Evolutionary conservation across 2,888 invertebrate species (phyloP).

Genomic region (Drosophila anomalata): DNA sequence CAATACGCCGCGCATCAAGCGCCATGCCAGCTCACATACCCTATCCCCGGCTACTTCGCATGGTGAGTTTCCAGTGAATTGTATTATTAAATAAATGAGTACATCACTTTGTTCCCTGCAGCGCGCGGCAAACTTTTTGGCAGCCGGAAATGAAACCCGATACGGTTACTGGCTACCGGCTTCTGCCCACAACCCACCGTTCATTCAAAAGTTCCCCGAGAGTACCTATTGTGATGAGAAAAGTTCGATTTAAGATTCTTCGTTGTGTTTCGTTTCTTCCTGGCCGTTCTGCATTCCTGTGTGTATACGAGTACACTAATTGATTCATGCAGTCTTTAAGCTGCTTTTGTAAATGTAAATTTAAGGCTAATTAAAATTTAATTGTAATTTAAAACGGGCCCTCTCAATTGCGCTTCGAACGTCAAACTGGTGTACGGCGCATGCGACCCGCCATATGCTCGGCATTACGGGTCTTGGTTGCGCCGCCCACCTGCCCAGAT

Average conservation of each 20-base stretch:
- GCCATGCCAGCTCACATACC: constrained; percentile 78
- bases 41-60: constrained; percentile 58
- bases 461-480: constrained; percentile 17
- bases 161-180: constrained; percentile 19
- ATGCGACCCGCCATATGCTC: constrained; percentile 58
- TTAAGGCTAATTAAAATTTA: constrained; percentile 64
- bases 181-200: constrained; percentile 2
- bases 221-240: constrained; percentile 56
- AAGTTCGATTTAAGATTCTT: constrained; percentile 34
- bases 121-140: constrained; percentile 68
- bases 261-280: constrained; percentile 28
- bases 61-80: constrained; percentile 46
- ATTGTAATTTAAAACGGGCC: constrained; percentile 63
- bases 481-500: constrained; percentile 43
- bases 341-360: constrained; percentile 38
- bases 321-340: constrained; percentile 45
- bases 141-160: constrained; percentile 57
- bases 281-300: constrained; percentile 18
- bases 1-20: constrained; percentile 70
- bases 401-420: constrained; percentile 31
- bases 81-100: background rate
- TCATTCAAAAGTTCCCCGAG: constrained; percentile 29
- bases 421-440: constrained; percentile 27
- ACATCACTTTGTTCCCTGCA: constrained; percentile 31
- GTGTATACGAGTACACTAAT: constrained; percentile 51